Evolutionary conservation across 2,797 vertebrate species (phyloP), one percentile per base, ranked within the genome.

Genomic region (Danio jaintianensis): DNA sequence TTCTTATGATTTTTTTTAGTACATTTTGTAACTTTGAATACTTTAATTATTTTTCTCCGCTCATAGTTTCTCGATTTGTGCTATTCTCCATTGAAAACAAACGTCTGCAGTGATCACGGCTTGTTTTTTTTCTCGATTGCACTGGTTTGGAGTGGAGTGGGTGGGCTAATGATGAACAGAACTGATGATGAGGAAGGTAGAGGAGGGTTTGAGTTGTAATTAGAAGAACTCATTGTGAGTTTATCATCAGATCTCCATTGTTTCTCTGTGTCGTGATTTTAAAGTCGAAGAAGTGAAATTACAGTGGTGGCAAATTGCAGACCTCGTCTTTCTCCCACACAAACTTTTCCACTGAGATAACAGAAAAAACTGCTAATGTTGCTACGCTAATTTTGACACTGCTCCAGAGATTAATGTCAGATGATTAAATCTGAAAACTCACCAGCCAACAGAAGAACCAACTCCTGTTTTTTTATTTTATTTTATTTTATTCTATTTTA

Each of bases 121-220:
- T 56, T 11, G 16, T 29, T 1, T 4, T 67, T 58, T 68, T 58
- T 48, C 50, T n/a, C 7, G 4, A 56, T 43, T 47, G 18, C 3
- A 0, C 13, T 3, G 56, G 22, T 11, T 74, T 38, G 3, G 20
- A 13, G 16, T 45, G 43, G 45, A 77, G 78, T 67, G 53, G 22
- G 73, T 50, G 83, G 75, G 62, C 71, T 77, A 85, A 83, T 63
- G 15, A 66, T 75, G 67, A 56, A 66, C 76, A 78, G 66, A 77
- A 75, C 43, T 50, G 52, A 20, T 15, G 22, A 55, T 59, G 68
- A 67, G 63, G 53, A 82, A 85, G 87, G 84, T 82, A 87, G 84
- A 82, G 73, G 67, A n/a, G 8, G 38, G 47, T 45, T 79, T 1
- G 63, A 45, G 63, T n/a, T 29, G 52, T 64, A 82, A 66, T 62